Base-by-base conservation (phyloP, 1,140 invertebrate species). In the Aphaenogaster ashmeadi region DNA sequence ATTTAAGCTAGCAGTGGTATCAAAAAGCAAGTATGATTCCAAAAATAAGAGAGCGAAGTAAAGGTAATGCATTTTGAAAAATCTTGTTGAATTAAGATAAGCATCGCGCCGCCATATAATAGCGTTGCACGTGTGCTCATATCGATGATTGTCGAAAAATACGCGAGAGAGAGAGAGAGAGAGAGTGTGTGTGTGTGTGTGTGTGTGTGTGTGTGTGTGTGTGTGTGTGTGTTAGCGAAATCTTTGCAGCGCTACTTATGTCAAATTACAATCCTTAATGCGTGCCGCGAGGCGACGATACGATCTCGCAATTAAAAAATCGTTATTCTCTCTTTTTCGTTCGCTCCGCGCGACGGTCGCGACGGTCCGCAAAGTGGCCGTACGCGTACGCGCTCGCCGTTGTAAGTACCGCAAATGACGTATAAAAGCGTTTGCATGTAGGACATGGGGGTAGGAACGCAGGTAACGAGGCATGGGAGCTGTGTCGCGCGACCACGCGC, bases 381-480 rank as follows among this genome's bases (percentile, higher is more conserved):
- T 77, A 47, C 74, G 18, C 11, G 36, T 60, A 52, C 38, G 38
- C 18, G 27, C 18, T 75, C 38, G 38, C 54, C 52, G 52, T 87
- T 62, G 74, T 66, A 75, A 80, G 60, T 71, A 50, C 18, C 21
- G 41, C 66, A 74, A 87, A 81, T 67, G 83, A 89, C 67, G 41
- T 52, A 88, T 89, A 89, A 89, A 72, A 84, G n/a, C 38, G 47
- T 83, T 89, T 85, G 27, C 41, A 81, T 85, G 52, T 74, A 74
- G 79, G 38, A 71, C 80, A 83, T 64, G 64, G 44, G 80, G 69
- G 36, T 64, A 27, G 18, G 88, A 80, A 88, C 33, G 84, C 7
- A 41, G 41, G 38, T 86, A 52, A 80, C 58, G 33, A 89, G 27
- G 52, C 33, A 79, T 71, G 47, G 56, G 54, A 80, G 27, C 11